Evolutionary conservation across 2,888 invertebrate genomes (phyloP).

Genomic region (Leucania comma): DNA sequence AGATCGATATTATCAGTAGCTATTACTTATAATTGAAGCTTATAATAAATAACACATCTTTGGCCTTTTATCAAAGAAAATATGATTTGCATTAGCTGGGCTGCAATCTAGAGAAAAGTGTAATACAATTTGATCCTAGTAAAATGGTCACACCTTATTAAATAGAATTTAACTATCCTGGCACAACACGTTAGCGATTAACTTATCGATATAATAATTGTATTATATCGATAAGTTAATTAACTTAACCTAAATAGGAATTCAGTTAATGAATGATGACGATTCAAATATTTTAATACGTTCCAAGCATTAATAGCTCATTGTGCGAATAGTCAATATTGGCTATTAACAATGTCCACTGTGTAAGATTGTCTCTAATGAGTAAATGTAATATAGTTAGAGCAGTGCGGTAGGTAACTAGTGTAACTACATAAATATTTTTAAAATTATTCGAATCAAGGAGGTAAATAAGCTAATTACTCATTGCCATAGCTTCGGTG

Average conservation of each 20-base stretch:
- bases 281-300: constrained; percentile 14
- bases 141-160: background rate
- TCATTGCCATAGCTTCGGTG: constrained; percentile 2
- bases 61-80: constrained; percentile 9
- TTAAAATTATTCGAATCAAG: background rate
- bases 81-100: background rate
- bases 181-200: background rate
- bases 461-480: constrained; percentile 3
- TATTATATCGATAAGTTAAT: constrained; percentile 1
- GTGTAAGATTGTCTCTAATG: background rate
- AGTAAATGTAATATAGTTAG: constrained; percentile 5
- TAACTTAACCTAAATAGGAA: constrained; percentile 1
- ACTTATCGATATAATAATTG: too few species aligned
- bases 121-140: constrained; percentile 15
- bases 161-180: too few species aligned
- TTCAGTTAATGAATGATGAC: constrained; percentile 16
- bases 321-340: constrained; percentile 6
- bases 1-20: constrained; percentile 29
- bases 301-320: constrained; percentile 10
- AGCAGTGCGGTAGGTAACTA: background rate
- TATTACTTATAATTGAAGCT: too few species aligned
- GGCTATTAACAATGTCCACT: background rate
- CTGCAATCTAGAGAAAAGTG: background rate
- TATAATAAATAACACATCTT: constrained; percentile 19
- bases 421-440: background rate